phyloP scores from a whole-genome alignment of 2,113 vertebrate species.

The Pollachius pollachius region DNA sequence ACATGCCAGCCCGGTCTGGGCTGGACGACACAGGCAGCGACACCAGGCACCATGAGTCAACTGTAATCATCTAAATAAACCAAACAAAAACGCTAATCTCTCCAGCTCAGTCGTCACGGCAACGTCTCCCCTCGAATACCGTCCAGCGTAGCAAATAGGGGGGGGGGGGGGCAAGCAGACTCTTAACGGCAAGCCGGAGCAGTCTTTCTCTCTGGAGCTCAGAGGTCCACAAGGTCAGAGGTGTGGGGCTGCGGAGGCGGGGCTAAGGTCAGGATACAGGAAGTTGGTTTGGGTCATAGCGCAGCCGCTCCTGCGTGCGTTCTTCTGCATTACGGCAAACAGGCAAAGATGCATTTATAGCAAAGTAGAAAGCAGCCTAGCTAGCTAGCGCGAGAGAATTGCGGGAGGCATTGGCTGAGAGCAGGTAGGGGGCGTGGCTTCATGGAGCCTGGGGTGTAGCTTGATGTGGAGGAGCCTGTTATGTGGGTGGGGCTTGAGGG shows the following conservation, averaged over 20 bases:
- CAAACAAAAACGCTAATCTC: conserved; percentile 2
- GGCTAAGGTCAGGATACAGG: too few relatives aligned
- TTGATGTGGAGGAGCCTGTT: too few relatives aligned
- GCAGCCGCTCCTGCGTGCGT: not conserved
- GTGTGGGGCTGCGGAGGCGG: too few relatives aligned
- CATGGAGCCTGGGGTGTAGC: too few relatives aligned
- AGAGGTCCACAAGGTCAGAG: too few relatives aligned
- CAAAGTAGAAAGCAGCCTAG: not conserved
- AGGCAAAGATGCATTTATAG: too few relatives aligned
- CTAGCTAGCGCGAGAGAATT: conserved; percentile 5
- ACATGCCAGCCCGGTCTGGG: not conserved
- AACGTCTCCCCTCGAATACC: too few relatives aligned
- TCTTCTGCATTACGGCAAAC: not conserved
- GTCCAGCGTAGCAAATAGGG: too few relatives aligned
- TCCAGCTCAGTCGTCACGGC: not conserved
- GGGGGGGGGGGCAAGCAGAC: too few relatives aligned
- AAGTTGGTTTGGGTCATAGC: not conserved
- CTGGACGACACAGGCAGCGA: too few relatives aligned
- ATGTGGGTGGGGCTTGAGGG: not conserved
- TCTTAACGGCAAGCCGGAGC: too few relatives aligned
- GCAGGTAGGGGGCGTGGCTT: not conserved
- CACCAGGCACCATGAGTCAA: conserved; percentile 3
- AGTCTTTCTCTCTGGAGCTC: too few relatives aligned
- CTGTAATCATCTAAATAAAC: conserved; percentile 35
- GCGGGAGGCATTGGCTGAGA: not conserved